A percentile compares a stretch with the other conserved stretches of the same genome.
Conservation (phyloP, 2,113 vertebrate genomes). For the Charadrius vociferus region DNA sequence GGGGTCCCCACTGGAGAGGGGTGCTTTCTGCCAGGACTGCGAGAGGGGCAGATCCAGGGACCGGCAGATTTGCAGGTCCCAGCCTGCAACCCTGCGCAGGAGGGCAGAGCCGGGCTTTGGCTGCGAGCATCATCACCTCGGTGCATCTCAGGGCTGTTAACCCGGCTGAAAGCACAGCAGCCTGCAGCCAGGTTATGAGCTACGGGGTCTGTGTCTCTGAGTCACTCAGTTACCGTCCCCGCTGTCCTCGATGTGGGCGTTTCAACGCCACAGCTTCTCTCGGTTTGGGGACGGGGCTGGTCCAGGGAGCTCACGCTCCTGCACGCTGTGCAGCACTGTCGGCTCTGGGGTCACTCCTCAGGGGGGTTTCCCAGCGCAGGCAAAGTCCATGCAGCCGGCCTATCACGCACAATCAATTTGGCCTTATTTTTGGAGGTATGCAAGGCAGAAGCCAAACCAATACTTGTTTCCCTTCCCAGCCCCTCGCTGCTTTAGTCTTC, state of each 20-base stretch:
- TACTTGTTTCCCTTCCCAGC: background rate
- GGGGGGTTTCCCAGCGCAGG: too few species aligned
- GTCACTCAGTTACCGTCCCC: background rate
- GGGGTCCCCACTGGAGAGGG: fast-evolving
- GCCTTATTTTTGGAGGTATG: background rate
- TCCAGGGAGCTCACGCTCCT: background rate
- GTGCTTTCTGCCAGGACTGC: background rate
- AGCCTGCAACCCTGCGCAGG: background rate
- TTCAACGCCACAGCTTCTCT: too few species aligned
- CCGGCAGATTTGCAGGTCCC: too few species aligned
- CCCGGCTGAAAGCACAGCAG: background rate
- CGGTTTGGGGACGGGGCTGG: background rate
- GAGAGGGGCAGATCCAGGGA: too few species aligned
- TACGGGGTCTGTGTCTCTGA: background rate
- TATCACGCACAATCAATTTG: too few species aligned
- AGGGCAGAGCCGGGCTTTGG: background rate
- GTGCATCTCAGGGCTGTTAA: background rate
- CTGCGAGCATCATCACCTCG: background rate
- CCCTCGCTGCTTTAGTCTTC: background rate
- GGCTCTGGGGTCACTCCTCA: fast-evolving
- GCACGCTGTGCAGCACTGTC: too few species aligned
- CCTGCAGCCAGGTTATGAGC: background rate
- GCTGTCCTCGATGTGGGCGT: fast-evolving
- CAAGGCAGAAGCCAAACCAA: background rate
- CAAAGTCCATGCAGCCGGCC: background rate